Evolutionary conservation across 2,113 vertebrate genomes (phyloP).

Genomic region (Carollia perspicillata): DNA sequence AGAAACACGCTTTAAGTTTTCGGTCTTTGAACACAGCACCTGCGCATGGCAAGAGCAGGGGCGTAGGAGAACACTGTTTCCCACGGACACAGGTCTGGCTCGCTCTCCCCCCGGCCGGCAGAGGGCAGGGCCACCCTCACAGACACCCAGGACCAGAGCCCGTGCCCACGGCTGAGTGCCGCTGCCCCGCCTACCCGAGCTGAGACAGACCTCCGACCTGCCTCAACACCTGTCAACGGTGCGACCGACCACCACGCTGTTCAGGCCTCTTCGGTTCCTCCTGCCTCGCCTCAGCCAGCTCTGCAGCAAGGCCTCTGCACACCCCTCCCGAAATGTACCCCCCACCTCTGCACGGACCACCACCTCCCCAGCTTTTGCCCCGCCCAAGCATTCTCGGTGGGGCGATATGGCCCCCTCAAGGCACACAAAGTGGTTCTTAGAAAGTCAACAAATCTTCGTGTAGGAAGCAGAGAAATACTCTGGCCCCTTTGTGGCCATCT

Average conservation of each 20-base stretch:
- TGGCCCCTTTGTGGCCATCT: not conserved
- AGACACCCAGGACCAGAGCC: not conserved
- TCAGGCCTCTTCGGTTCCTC: not conserved
- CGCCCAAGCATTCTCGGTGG: not conserved
- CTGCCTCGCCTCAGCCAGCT: not conserved
- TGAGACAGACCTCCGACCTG: not conserved
- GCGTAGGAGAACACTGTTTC: not conserved
- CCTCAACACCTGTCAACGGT: too few species aligned
- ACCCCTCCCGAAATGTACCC: not conserved
- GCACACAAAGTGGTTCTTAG: not conserved
- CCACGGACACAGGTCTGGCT: too few species aligned
- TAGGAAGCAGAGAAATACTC: not conserved
- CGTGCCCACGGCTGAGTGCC: not conserved
- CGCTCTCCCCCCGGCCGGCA: too few species aligned
- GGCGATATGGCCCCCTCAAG: not conserved
- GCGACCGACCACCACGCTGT: not conserved
- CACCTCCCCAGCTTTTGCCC: not conserved
- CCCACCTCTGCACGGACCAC: not conserved
- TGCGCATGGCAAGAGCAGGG: not conserved
- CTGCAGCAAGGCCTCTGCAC: not conserved
- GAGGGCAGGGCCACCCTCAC: not conserved
- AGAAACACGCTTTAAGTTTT: not conserved
- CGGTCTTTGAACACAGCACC: not conserved
- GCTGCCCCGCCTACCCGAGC: too few species aligned
- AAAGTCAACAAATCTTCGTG: not conserved